Percentiles rank a stretch among this genome's conserved stretches.
These are phyloP conservation scores for Epicauta chinensis DNA, from an alignment of 1,140 invertebrate genomes.

Conservation along the genomic window DNA sequence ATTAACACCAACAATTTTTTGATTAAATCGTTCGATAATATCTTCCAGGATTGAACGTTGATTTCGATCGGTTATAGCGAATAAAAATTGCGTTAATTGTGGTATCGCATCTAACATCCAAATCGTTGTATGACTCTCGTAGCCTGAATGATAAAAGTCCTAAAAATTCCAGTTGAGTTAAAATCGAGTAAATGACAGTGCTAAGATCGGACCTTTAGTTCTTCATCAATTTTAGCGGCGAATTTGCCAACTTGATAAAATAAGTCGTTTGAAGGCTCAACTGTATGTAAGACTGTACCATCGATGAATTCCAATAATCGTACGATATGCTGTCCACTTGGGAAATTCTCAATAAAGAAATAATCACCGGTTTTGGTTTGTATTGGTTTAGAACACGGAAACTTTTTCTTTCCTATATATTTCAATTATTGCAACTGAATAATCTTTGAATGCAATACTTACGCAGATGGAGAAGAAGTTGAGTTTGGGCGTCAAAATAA, in stretches of 20 bases:
- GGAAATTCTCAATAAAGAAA: constrained; percentile 52
- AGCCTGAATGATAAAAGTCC: constrained; percentile 65
- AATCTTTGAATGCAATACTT: too few relatives aligned
- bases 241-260: constrained; percentile 65
- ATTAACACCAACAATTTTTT: constrained; percentile 51
- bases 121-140: constrained; percentile 54
- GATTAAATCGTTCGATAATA: constrained; percentile 61
- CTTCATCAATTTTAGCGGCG: constrained; percentile 58
- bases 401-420: constrained; percentile 46
- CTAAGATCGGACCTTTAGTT: constrained; percentile 50
- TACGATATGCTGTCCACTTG: constrained; percentile 54
- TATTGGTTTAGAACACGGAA: constrained; percentile 62
- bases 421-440: constrained; percentile 1
- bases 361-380: constrained; percentile 57
- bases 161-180: constrained; percentile 32
- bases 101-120: constrained; percentile 69
- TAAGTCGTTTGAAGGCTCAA: constrained; percentile 51
- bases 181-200: neutral
- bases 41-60: constrained; percentile 54
- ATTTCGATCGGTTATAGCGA: constrained; percentile 55
- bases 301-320: constrained; percentile 66
- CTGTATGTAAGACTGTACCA: constrained; percentile 59
- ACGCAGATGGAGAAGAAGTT: constrained; percentile 61
- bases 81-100: constrained; percentile 61
- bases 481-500: constrained; percentile 65